A percentile compares a stretch with the other conserved stretches of the same genome.
Conservation (phyloP, 2,888 invertebrate genomes). For the Nymphalis c-album region DNA sequence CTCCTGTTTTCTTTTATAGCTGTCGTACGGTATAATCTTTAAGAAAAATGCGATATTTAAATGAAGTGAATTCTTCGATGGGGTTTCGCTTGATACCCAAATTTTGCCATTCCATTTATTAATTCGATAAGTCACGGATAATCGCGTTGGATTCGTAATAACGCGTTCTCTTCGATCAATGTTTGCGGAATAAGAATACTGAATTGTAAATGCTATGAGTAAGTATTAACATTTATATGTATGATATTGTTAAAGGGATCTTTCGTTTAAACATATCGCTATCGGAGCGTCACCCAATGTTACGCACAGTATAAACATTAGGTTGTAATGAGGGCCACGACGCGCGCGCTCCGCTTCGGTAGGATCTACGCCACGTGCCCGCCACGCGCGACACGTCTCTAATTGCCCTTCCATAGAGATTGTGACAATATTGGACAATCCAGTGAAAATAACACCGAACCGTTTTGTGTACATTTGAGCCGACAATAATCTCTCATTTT, state of each 20-base stretch:
- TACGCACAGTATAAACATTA: slow-evolving; percentile 68
- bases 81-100: slow-evolving; percentile 70
- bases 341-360: slow-evolving; percentile 53
- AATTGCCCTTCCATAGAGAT: slow-evolving; percentile 77
- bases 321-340: slow-evolving; percentile 58
- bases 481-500: slow-evolving; percentile 79
- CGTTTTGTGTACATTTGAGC: slow-evolving; percentile 61
- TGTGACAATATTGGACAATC: slow-evolving; percentile 81
- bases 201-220: not conserved
- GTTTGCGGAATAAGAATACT: not conserved
- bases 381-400: slow-evolving; percentile 77
- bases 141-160: slow-evolving; percentile 48
- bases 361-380: slow-evolving; percentile 61
- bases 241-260: slow-evolving; percentile 21
- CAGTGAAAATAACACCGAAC: slow-evolving; percentile 78
- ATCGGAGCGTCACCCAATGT: slow-evolving; percentile 52
- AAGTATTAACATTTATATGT: slow-evolving; percentile 13
- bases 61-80: slow-evolving; percentile 77
- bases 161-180: slow-evolving; percentile 45
- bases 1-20: slow-evolving; percentile 81
- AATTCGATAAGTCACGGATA: slow-evolving; percentile 57
- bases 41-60: slow-evolving; percentile 82
- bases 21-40: slow-evolving; percentile 82
- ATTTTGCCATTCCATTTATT: slow-evolving; percentile 71
- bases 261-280: slow-evolving; percentile 57